Evolutionary conservation across 2,888 invertebrate species (phyloP), one percentile per base, ranked within the genome.

Genomic region (Prosopocoilus inquinatus): DNA sequence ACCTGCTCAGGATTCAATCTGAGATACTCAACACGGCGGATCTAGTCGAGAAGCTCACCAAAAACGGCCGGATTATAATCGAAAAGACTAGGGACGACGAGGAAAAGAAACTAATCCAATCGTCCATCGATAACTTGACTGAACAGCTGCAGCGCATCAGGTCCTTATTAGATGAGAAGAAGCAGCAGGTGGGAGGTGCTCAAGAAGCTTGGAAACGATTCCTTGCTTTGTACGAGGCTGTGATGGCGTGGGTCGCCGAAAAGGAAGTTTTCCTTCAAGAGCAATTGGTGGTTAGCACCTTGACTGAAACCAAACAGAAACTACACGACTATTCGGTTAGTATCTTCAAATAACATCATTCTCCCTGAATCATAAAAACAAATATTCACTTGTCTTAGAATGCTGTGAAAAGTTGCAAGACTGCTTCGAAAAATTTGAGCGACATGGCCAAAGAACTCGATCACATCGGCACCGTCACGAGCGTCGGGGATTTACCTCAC

Each of bases 401-500:
- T 74, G 91, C 91, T 72, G 89, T 91, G 63, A 94, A 94, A 79
- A 90, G 90, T 78, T 90, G 92, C 79, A 94, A 93, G 78, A 86
- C 88, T 70, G 90, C 90, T 73, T 87, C 88, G 63, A 93, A 93
- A 78, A 90, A 92, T 75, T 80, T 94, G 72, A 89, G 90, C 68
- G 94, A 95, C 75, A 95, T 95, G 94, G 87, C 89, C 48, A 92
- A 90, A 75, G 94, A 94, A 78, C 81, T 95, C 71, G 93, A 93
- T 70, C 83, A 86, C 55, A 92, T 95, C 62, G 86, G 88, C 64
- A 88, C 89, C 69, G 87, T 90, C 2, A 92, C 94, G 33, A 90
- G 86, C 74, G 89, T 91, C 38, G 93, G 91, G 50, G 90, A 93
- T 74, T 82, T 96, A 64, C 90, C 91, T 55, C 87, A 89, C 55